A percentile compares a stretch with the other conserved stretches of the same genome.
Evolutionary conservation across 2,888 invertebrate genomes (phyloP).

Genomic region (Microctonus hyperodae): DNA sequence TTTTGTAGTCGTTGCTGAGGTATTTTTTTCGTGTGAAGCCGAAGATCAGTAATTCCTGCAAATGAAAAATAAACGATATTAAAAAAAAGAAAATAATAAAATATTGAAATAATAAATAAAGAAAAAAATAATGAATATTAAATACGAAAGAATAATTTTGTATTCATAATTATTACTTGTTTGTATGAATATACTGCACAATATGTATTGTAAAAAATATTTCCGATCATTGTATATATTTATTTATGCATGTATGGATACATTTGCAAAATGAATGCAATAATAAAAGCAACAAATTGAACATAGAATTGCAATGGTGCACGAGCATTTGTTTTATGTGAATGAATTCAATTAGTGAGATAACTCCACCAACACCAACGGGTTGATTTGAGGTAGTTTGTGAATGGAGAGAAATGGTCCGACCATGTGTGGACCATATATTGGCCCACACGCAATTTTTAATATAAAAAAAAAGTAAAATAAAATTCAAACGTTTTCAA

Average conservation of each 20-base stretch:
- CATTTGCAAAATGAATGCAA: not conserved
- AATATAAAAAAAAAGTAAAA: not conserved
- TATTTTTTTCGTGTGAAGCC: constrained; percentile 52
- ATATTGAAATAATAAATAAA: not conserved
- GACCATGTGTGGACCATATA: not conserved
- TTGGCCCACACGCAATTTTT: constrained; percentile 5
- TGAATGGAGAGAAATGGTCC: no score
- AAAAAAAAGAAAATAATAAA: not conserved
- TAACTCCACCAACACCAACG: constrained; percentile 6
- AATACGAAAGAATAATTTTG: no score
- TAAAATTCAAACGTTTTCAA: constrained; percentile 16
- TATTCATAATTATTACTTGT: no score
- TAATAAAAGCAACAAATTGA: constrained; percentile 14
- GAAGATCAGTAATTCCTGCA: constrained; percentile 43
- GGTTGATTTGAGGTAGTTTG: not conserved
- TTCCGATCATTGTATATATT: not conserved
- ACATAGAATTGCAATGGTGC: constrained; percentile 13
- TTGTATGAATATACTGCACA: no score
- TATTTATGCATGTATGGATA: not conserved
- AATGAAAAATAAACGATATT: not conserved
- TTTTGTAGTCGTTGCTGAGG: constrained; percentile 53
- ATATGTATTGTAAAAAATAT: no score
- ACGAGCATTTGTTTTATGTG: constrained; percentile 12
- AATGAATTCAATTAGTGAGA: constrained; percentile 24
- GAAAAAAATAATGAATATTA: no score